Conservation (phyloP, 1,140 invertebrate species). For the Chrysomallon squamiferum region DNA sequence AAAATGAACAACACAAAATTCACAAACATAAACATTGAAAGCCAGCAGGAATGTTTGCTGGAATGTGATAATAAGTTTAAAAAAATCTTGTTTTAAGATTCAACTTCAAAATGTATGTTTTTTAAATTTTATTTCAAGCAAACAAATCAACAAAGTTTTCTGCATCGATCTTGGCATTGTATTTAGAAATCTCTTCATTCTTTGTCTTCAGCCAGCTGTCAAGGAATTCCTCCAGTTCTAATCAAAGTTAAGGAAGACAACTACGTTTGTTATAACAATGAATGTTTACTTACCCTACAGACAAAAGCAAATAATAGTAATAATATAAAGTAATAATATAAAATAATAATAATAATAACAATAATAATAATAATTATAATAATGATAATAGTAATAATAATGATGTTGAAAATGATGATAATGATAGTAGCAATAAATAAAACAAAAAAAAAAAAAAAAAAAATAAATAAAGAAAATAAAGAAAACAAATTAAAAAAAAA, state of each 20-base stretch:
- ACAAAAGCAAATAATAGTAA: not conserved
- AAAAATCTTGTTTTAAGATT: no score
- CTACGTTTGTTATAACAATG: not conserved
- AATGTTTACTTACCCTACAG: no score
- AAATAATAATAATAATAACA: not conserved
- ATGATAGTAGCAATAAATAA: no score
- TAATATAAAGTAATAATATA: not conserved
- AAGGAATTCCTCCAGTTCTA: slow-evolving; percentile 48
- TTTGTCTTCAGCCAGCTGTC: slow-evolving; percentile 33
- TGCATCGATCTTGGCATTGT: slow-evolving; percentile 40
- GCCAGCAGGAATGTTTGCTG: no score
- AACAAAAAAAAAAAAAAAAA: no score
- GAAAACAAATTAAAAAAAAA: no score
- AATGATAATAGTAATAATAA: not conserved
- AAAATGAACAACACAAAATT: no score
- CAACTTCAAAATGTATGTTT: no score
- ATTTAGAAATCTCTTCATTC: slow-evolving; percentile 41
- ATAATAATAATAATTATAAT: not conserved
- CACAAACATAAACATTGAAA: no score
- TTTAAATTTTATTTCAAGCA: slow-evolving; percentile 11
- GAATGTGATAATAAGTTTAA: no score
- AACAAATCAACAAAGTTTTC: slow-evolving; percentile 43
- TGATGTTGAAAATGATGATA: no score
- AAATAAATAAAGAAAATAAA: no score
- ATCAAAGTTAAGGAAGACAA: slow-evolving; percentile 13